phyloP scores from a whole-genome alignment of 2,888 invertebrate genomes.

The Tiphia femorata region DNA sequence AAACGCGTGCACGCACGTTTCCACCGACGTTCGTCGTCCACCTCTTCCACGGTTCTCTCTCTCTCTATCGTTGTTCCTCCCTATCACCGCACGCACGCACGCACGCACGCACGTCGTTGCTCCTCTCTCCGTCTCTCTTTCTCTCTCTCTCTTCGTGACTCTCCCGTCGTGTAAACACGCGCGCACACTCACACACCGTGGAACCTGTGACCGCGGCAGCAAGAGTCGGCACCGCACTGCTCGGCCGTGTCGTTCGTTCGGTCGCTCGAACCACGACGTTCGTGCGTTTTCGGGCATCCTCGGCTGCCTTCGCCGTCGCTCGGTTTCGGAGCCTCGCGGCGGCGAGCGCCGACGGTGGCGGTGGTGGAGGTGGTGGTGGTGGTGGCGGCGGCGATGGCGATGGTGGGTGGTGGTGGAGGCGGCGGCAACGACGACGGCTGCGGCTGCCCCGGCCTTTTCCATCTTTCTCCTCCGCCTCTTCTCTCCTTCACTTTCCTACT shows the following conservation, averaged over 20 bases:
- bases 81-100: neutral
- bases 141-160: constrained; percentile 12
- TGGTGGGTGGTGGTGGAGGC: constrained; percentile 3
- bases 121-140: constrained; percentile 6
- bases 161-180: constrained; percentile 43
- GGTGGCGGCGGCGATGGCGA: constrained; percentile 1
- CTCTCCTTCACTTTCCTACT: constrained; percentile 27
- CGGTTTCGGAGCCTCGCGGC: constrained; percentile 40
- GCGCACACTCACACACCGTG: constrained; percentile 33
- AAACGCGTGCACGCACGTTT: constrained; percentile 12
- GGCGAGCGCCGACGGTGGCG: constrained; percentile 7
- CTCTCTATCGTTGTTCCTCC: constrained; percentile 1
- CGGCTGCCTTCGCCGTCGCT: constrained; percentile 35
- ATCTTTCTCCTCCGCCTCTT: neutral
- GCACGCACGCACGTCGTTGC: neutral
- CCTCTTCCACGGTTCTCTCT: constrained; percentile 1
- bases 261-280: constrained; percentile 42
- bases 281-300: constrained; percentile 45
- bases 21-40: neutral
- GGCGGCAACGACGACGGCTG: constrained; percentile 6
- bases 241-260: constrained; percentile 46
- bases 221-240: constrained; percentile 54
- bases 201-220: constrained; percentile 44
- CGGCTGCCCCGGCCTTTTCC: constrained; percentile 3
- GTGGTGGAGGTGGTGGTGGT: neutral